Percentiles rank a stretch among this genome's conserved stretches.
Evolutionary conservation across 2,797 vertebrate species (phyloP).

Genomic region (Malurus splendens): DNA sequence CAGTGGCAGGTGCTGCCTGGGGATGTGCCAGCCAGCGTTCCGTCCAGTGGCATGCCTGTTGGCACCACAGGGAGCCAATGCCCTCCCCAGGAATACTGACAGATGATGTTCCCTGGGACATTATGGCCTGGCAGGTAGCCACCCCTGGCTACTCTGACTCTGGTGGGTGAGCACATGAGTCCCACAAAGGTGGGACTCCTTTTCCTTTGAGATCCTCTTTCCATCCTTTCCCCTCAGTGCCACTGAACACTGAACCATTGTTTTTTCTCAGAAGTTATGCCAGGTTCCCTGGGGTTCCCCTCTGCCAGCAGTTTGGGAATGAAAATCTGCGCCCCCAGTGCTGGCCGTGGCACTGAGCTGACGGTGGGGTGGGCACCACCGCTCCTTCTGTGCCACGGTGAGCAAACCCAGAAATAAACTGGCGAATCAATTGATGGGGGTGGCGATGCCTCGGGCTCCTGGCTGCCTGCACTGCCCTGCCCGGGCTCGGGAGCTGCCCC

Average conservation of each 20-base stretch:
- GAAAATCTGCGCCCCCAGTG: rapidly evolving
- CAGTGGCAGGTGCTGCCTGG: background rate
- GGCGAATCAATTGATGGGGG: background rate
- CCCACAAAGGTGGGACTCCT: background rate
- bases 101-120: background rate
- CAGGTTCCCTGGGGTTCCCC: background rate
- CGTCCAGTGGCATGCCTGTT: background rate
- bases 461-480: rapidly evolving
- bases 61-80: background rate
- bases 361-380: rapidly evolving
- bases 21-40: rapidly evolving
- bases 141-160: rapidly evolving
- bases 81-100: rapidly evolving
- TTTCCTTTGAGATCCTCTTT: background rate
- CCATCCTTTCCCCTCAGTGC: background rate
- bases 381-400: rapidly evolving
- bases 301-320: background rate
- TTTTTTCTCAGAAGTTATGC: background rate
- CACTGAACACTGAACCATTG: rapidly evolving
- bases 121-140: rapidly evolving
- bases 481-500: rapidly evolving
- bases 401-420: background rate
- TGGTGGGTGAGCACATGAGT: rapidly evolving
- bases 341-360: background rate
- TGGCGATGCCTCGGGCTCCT: rapidly evolving